phyloP scores from a whole-genome alignment of 2,113 vertebrate species.

The Hepsetus odoe region DNA sequence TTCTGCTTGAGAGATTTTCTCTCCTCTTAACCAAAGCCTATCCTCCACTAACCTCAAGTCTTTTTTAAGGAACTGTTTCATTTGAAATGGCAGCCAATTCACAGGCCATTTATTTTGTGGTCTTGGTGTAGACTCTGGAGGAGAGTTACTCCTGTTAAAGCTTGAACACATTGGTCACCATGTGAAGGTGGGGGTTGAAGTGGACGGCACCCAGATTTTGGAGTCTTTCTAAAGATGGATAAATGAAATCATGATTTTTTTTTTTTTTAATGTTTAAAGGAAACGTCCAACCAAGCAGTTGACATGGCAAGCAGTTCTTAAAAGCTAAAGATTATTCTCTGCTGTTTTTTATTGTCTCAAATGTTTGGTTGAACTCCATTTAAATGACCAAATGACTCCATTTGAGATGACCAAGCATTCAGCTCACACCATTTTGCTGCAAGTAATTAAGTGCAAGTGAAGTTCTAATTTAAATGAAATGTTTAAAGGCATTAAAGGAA shows the following conservation, averaged over 20 bases:
- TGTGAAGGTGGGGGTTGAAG: background rate
- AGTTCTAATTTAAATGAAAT: background rate
- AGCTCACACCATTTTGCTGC: background rate
- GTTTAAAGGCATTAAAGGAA: background rate
- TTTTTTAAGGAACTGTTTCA: constrained; percentile 45
- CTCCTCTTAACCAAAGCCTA: constrained; percentile 50
- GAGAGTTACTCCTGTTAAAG: background rate
- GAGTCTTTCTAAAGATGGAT: background rate
- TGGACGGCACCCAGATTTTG: background rate
- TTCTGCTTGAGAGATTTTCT: background rate
- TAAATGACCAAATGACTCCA: background rate
- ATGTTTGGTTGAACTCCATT: background rate
- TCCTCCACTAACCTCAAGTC: constrained; percentile 21
- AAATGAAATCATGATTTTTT: no score
- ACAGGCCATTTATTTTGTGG: constrained; percentile 36
- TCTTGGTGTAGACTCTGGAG: background rate
- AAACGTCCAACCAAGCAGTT: background rate
- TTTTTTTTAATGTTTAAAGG: no score
- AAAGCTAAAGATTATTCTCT: background rate
- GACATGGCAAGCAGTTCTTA: background rate
- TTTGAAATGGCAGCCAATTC: background rate
- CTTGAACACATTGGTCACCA: background rate
- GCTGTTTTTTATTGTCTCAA: background rate
- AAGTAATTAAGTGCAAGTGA: background rate
- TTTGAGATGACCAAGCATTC: background rate